Percentiles rank a stretch among this genome's conserved stretches.
These are phyloP conservation scores for Mythimna impura DNA, from an alignment of 2,888 invertebrate species.

Conservation along the genomic window DNA sequence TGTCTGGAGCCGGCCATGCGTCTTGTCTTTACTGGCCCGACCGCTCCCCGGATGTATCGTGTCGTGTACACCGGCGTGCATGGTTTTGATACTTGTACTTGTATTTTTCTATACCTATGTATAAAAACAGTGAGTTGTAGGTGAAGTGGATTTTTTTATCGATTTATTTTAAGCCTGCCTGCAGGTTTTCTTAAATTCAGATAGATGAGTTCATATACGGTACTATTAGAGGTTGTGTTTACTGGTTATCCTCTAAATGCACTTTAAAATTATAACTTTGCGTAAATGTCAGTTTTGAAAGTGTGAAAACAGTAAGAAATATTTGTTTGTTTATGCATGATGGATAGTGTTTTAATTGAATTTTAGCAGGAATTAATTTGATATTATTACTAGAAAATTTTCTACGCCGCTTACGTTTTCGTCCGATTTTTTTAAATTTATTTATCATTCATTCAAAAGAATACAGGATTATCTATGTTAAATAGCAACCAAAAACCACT, in stretches of 20 bases:
- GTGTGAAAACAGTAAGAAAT: neutral
- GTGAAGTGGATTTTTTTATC: neutral
- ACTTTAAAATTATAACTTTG: neutral
- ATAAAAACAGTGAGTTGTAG: no score
- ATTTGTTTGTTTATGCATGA: neutral
- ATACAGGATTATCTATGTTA: no score
- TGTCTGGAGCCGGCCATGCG: slow-evolving; percentile 80
- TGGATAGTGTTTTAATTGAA: no score
- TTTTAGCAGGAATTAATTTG: no score
- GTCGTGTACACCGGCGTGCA: slow-evolving; percentile 62
- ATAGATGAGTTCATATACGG: neutral
- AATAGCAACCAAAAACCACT: no score
- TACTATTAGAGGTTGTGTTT: neutral
- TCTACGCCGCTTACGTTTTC: no score
- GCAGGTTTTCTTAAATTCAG: neutral
- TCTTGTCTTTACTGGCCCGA: slow-evolving; percentile 82
- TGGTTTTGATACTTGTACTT: slow-evolving; percentile 72
- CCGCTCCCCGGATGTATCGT: slow-evolving; percentile 79
- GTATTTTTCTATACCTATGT: no score
- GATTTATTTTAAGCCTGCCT: neutral
- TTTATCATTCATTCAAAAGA: no score
- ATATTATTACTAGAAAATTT: no score
- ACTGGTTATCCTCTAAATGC: neutral
- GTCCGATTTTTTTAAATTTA: no score
- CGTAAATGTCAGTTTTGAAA: neutral